Evolutionary conservation across 2,113 vertebrate species (phyloP), one percentile per base, ranked within the genome.

Genomic region (Apteryx owenii): DNA sequence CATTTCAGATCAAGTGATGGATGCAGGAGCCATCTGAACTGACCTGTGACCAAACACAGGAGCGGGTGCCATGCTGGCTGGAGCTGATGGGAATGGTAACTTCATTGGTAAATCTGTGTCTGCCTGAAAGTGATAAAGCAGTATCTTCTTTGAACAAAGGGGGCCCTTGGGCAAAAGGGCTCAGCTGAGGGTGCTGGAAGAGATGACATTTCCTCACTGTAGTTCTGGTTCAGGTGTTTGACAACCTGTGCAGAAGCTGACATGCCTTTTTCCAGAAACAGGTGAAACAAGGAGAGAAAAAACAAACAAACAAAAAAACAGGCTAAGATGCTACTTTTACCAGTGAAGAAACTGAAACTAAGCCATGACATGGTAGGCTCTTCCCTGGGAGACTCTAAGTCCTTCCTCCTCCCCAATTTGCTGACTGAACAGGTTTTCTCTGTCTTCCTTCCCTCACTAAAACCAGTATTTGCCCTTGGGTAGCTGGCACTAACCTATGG

Each of bases 201-300:
- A 90, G 40, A 15, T 44, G 42, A 23, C 25, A 64, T 5, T 88
- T 91, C 48, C 13, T 80, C n/a, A 14, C 3, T 36, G 19, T n/a
- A 56, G 54, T 56, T 90, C 51, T 84, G 38, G 11, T 42, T 66
- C 48, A 48, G 29, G 7, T 78, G 17, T 28, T 89, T 69, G 68
- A 38, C 23, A 71, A 48, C 21, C n/a, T 0, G 0, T 44, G 13
- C 28, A 84, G 31, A 81, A 89, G 15, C 4, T n/a, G 81, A 64
- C 2, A 2, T 44, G 10, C 1, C 40, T 10, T 50, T 86, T 93
- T 77, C 80, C 15, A 62, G 40, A 33, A 40, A 36, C 33, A 81
- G 36, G 12, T 62, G 54, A 60, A 17, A 58, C 1, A 7, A 95
- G 38, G 17, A 29, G 28, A 56, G 17, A 8, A 56, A 56, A 56